Evolutionary conservation across 1,140 invertebrate genomes (phyloP).

Genomic region (Rhopalosiphum maidis): DNA sequence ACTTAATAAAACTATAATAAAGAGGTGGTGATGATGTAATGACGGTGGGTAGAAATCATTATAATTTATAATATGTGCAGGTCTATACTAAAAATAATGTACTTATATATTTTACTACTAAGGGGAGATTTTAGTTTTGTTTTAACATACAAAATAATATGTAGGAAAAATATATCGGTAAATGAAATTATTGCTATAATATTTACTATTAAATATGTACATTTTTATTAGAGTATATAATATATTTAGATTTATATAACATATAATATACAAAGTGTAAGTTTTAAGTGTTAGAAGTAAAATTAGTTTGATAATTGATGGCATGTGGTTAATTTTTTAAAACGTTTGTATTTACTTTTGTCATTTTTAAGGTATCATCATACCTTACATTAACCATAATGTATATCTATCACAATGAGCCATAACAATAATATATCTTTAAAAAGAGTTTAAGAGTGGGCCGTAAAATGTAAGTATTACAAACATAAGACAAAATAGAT

Average conservation of each 20-base stretch:
- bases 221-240: not conserved
- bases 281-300: not conserved
- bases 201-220: not conserved
- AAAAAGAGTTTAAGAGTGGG: not conserved
- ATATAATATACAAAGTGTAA: not conserved
- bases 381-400: not conserved
- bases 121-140: too few species aligned
- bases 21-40: not conserved
- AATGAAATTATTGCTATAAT: too few species aligned
- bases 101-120: too few species aligned
- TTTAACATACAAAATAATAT: not conserved
- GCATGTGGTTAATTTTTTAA: not conserved
- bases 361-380: too few species aligned
- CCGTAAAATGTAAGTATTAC: not conserved
- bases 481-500: not conserved
- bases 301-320: not conserved
- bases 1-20: not conserved
- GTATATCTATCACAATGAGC: not conserved
- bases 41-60: not conserved
- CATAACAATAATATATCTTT: not conserved
- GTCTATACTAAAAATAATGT: not conserved
- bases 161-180: not conserved
- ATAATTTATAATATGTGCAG: not conserved
- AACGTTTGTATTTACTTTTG: not conserved
- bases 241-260: too few species aligned